phyloP scores from a whole-genome alignment of 2,113 vertebrate species.

The Chrysemys picta region DNA sequence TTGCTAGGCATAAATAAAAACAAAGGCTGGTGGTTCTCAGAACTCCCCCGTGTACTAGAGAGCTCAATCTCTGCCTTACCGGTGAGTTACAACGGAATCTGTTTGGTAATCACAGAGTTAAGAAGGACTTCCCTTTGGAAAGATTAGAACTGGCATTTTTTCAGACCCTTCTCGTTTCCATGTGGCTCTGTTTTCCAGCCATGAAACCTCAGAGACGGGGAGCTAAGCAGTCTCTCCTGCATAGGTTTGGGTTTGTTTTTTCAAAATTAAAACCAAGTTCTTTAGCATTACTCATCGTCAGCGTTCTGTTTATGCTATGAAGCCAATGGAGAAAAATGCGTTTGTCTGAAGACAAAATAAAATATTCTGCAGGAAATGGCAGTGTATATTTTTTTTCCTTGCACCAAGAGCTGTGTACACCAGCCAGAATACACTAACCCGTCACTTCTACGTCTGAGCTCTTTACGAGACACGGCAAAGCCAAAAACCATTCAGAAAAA shows the following conservation, averaged over 20 bases:
- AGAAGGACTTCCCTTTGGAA: constrained; percentile 19
- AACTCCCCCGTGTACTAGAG: background rate
- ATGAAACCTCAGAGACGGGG: background rate
- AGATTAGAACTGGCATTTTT: constrained; percentile 33
- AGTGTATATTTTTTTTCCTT: background rate
- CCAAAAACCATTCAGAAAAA: constrained; percentile 15
- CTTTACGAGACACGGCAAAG: constrained; percentile 7
- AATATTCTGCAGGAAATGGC: constrained; percentile 65
- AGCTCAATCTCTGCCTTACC: background rate
- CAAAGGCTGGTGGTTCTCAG: background rate
- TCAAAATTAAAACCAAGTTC: background rate
- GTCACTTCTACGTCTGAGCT: constrained; percentile 27
- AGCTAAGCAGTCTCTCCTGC: constrained; percentile 20
- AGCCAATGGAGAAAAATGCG: constrained; percentile 6
- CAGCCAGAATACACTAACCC: constrained; percentile 50
- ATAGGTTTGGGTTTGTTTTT: background rate
- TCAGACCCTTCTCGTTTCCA: constrained; percentile 39
- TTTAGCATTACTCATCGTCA: constrained; percentile 61
- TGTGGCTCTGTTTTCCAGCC: constrained; percentile 59
- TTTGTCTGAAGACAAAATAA: constrained; percentile 48
- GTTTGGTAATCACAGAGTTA: background rate
- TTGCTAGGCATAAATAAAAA: background rate
- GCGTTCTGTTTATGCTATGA: background rate
- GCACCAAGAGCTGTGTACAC: constrained; percentile 4
- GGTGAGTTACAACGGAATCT: background rate